Base-by-base conservation (phyloP, 2,797 vertebrate species). In the Molossus alvarezi region DNA sequence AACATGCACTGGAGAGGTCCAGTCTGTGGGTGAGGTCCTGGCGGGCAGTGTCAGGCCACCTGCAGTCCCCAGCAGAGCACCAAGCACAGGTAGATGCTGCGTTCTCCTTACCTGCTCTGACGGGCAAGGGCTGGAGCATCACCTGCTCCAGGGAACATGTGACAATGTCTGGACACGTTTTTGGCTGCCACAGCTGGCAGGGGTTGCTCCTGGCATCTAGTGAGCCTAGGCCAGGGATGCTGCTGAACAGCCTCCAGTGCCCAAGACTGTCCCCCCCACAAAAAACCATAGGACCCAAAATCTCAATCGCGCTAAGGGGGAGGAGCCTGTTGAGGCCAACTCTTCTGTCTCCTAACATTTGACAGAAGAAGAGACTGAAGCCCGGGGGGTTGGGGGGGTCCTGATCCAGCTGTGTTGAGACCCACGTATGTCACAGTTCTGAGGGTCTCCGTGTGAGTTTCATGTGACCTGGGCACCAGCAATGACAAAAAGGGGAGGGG, bases 221-320 rank as follows among this genome's bases (percentile, higher is more conserved):
- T n/a, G 62, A 29, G 45, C 6, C n/a, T 71, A 18, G 53, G 6
- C 14, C 23, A 1, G n/a, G 15, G 29, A 9, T 6, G 6, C 18
- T 17, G 27, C 1, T 1, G 0, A 15, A 0, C 23, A 9, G 0
- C 53, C 37, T 37, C 0, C 17, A 25, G 2, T 1, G 21, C 20
- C 9, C 29, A 23, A 51, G 23, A 15, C 2, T 0, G 14, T 4
- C 17, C 25, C 55, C 25, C 3, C 21, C 2, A 14, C 9, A 3
- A 21, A 58, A 29, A 85, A 3, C 1, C 9, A 2, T 8, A 18
- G 4, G 29, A 41, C 14, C 73, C 71, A 7, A 5, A 53, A 18
- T 3, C 17, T 13, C 88, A 13, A 1, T 3, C 20, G 2, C 1
- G 11, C 5, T 10, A 23, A 23, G 29, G 11, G 15, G 1, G 5